Base-by-base conservation (phyloP, 2,797 vertebrate species). In the Pristis pectinata region DNA sequence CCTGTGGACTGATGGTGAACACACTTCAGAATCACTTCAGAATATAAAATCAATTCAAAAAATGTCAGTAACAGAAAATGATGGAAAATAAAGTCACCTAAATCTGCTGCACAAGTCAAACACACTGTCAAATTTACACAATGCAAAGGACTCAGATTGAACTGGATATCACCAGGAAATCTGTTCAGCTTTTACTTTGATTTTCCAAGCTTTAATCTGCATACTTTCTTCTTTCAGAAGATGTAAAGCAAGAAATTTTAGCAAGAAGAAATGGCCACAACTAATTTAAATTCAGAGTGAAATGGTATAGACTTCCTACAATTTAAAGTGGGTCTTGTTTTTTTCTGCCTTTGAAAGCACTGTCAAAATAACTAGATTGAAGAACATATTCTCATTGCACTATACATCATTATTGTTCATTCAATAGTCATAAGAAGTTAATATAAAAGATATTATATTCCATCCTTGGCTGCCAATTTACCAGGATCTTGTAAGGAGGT, bases 391-490 rank as follows among this genome's bases (percentile, higher is more conserved):
- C 67, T 27, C 37, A 93, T 72, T 49, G 22, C 41, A 70, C 61
- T 70, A 70, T 93, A 93, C 64, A 30, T 70, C 19, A 37, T 59
- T 93, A 93, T 41, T 93, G 61, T 61, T 64, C 67, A 37, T 93
- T 93, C 37, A 93, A 70, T 93, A 70, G 67, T 93, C 64, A 70
- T 70, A 70, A 92, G 59, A 91, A 70, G 61, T 44, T 70, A 93
- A 93, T 41, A 93, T 67, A 93, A 44, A n/a, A 70, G 19, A 93
- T 93, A 34, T 19, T 64, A 1, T 70, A 37, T 27, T 44, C 64
- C 64, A 22, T 93, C 22, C 44, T 67, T 72, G 67, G 91, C 91
- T 49, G 61, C 91, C n/a, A 93, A 70, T 93, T 72, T 72, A 9
- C 24, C 61, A 67, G 82, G 13, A 61, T 19, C 53, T n/a, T 59